phyloP scores from a whole-genome alignment of 2,797 vertebrate species.

The Fistularia commersonii region DNA sequence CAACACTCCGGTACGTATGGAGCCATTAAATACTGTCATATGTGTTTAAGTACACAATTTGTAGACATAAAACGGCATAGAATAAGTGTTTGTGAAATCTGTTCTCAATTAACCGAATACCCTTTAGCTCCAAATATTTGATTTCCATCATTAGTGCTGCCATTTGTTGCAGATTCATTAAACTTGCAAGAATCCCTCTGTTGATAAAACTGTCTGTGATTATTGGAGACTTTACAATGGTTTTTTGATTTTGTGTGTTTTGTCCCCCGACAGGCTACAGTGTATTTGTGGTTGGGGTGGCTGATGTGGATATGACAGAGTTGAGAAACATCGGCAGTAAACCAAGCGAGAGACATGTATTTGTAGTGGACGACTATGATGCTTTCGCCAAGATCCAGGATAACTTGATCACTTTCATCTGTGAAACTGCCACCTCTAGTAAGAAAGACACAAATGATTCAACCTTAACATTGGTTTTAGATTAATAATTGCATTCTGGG shows the following conservation, averaged over 20 bases:
- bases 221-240: slow-evolving; percentile 32
- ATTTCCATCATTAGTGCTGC: slow-evolving; percentile 7
- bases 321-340: slow-evolving; percentile 93
- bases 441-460: slow-evolving; percentile 42
- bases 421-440: slow-evolving; percentile 99
- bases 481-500: slow-evolving; percentile 1
- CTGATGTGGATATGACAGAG: slow-evolving; percentile 90
- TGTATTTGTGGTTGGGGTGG: slow-evolving; percentile 94
- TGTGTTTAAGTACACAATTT: slow-evolving; percentile 1
- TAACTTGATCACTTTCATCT: slow-evolving; percentile 97
- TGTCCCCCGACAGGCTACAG: slow-evolving; percentile 84
- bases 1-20: slow-evolving; percentile 87
- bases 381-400: slow-evolving; percentile 98
- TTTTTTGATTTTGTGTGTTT: slow-evolving; percentile 28
- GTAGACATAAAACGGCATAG: neutral
- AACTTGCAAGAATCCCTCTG: slow-evolving; percentile 12
- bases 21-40: neutral
- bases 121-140: neutral
- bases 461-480: neutral
- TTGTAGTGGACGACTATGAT: slow-evolving; percentile 95
- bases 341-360: slow-evolving; percentile 93
- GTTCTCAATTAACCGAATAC: slow-evolving; percentile 14
- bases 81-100: neutral
- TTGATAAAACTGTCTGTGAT: slow-evolving; percentile 16
- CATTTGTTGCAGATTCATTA: slow-evolving; percentile 23